Base-by-base conservation (phyloP, 2,113 vertebrate genomes). In the Chaetura pelagica region DNA sequence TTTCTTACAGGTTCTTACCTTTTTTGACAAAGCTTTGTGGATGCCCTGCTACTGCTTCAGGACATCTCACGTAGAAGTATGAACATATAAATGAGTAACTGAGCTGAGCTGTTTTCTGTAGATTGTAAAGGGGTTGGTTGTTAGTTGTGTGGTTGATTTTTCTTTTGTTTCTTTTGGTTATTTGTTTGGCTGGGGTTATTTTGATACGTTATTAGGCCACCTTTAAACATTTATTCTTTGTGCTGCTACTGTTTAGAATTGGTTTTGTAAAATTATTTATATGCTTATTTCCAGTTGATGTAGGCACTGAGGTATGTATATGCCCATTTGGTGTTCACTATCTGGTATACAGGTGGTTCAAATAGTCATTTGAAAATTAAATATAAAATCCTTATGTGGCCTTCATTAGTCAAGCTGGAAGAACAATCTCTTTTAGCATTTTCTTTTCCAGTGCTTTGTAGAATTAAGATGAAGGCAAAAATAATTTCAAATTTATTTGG, bases 111-210 rank as follows among this genome's bases (percentile, higher is more conserved):
- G 9, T 13, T 86, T 83, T 66, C 44, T 14, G 6, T 2, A 35
- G 8, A 5, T 22, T 49, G 4, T 69, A 13, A 69, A 38, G 12
- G 4, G 2, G 0, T 6, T 30, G 35, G 3, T 67, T 24, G 3
- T 6, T 55, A n/a, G n/a, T n/a, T n/a, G n/a, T n/a, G n/a, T 21
- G 3, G 1, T 51, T 78, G 66, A 24, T 62, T 68, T 77, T 35
- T 7, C 1, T 49, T 55, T 89, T 42, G 24, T 12, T 26, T 38
- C 35, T 54, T 54, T 49, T 34, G 2, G 1, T 5, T 15, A 1
- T 29, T 77, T 66, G 17, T 7, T 57, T 69, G 9, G 1, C 11
- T 66, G 5, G 1, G 2, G 1, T 24, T 77, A 9, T 46, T 87
- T 54, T 71, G 3, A 5, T 55, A 11, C n/a, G 6, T 12, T 90